These are phyloP conservation scores for Drosophila affinis DNA, from an alignment of 2,888 invertebrate genomes.

Conservation along the genomic window DNA sequence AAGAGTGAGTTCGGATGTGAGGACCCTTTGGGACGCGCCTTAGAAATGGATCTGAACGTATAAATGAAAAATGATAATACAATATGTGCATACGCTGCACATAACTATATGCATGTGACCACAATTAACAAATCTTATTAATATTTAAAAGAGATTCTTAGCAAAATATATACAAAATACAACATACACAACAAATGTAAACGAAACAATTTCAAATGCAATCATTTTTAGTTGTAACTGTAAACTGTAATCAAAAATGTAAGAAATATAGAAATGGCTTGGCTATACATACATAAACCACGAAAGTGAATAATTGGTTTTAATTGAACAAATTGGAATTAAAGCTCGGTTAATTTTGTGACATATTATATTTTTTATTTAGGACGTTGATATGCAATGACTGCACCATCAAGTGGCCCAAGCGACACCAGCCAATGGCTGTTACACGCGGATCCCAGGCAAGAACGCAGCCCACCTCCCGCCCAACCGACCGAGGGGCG, in stretches of 20 bases:
- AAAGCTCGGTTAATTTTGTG: not conserved
- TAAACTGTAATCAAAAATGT: slow-evolving; percentile 72
- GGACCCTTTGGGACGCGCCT: slow-evolving; percentile 75
- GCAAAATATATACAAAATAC: slow-evolving; percentile 63
- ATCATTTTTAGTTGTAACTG: slow-evolving; percentile 72
- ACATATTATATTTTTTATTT: not conserved
- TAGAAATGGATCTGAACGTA: slow-evolving; percentile 75
- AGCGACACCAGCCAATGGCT: no score
- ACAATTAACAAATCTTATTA: slow-evolving; percentile 47
- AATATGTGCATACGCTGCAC: slow-evolving; percentile 30
- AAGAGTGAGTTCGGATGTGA: slow-evolving; percentile 69
- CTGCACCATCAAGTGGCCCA: no score
- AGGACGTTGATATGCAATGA: no score
- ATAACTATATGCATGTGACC: slow-evolving; percentile 27
- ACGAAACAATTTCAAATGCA: slow-evolving; percentile 66
- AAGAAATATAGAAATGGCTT: slow-evolving; percentile 75
- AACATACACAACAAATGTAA: slow-evolving; percentile 49
- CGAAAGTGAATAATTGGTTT: slow-evolving; percentile 15
- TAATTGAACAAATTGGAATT: slow-evolving; percentile 2
- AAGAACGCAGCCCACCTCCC: no score
- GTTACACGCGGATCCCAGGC: no score
- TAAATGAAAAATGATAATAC: slow-evolving; percentile 29
- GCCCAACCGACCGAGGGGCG: no score
- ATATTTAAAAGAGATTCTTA: slow-evolving; percentile 64
- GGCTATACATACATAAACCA: slow-evolving; percentile 71